phyloP scores from a whole-genome alignment of 1,140 invertebrate genomes.

The Drosophila bifasciata region DNA sequence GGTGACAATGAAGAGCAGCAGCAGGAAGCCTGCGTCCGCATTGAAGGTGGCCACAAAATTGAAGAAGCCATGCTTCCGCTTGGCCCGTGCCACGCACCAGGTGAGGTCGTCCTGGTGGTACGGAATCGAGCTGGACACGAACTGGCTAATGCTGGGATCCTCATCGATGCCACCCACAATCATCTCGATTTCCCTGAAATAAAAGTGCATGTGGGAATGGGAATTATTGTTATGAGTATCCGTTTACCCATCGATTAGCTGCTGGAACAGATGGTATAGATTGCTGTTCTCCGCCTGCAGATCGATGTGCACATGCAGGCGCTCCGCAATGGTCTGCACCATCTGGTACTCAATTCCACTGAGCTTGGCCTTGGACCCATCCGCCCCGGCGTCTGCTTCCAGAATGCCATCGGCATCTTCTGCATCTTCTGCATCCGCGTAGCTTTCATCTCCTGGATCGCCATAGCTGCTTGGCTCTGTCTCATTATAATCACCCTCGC shows the following conservation, averaged over 20 bases:
- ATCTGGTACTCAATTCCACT: slow-evolving; percentile 74
- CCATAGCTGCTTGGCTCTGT: slow-evolving; percentile 18
- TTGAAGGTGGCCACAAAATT: slow-evolving; percentile 73
- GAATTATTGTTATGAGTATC: neutral
- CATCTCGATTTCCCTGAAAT: slow-evolving; percentile 68
- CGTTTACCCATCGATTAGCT: slow-evolving; percentile 73
- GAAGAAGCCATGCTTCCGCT: slow-evolving; percentile 62
- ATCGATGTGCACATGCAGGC: slow-evolving; percentile 66
- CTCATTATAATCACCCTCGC: slow-evolving; percentile 17
- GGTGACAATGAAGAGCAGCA: slow-evolving; percentile 50
- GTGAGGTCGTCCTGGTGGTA: slow-evolving; percentile 81
- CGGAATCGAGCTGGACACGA: slow-evolving; percentile 69
- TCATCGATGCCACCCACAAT: slow-evolving; percentile 79
- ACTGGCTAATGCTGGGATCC: slow-evolving; percentile 77
- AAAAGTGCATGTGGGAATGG: neutral
- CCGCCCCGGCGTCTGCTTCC: neutral
- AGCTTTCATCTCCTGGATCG: slow-evolving; percentile 13
- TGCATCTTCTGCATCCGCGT: slow-evolving; percentile 12
- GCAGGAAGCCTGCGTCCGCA: slow-evolving; percentile 39
- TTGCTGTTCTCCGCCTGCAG: slow-evolving; percentile 71
- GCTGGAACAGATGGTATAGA: slow-evolving; percentile 74
- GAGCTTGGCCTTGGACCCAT: slow-evolving; percentile 20
- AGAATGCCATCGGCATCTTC: neutral
- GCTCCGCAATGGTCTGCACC: slow-evolving; percentile 72
- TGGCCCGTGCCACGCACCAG: slow-evolving; percentile 75